phyloP scores from a whole-genome alignment of 2,888 invertebrate genomes.

The Agrotis ipsilon region DNA sequence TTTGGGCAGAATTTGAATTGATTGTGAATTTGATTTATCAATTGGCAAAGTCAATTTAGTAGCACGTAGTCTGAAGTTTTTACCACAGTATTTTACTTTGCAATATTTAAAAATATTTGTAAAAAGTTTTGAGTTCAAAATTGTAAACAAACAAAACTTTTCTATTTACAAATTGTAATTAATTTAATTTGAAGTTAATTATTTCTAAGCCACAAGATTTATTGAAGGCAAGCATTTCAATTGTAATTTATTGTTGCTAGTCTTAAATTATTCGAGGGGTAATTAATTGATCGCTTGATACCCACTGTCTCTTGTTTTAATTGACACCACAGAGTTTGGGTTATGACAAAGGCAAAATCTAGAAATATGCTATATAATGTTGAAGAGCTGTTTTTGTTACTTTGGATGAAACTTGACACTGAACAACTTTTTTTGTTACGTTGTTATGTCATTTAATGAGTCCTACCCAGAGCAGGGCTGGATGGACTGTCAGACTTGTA shows the following conservation, averaged over 20 bases:
- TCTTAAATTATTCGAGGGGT: slow-evolving; percentile 24
- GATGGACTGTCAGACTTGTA: no score
- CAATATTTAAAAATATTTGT: background rate
- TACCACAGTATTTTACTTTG: background rate
- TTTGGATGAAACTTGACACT: no score
- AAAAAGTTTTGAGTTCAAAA: background rate
- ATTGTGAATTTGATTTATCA: no score
- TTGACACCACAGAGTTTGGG: background rate
- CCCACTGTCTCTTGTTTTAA: slow-evolving; percentile 4
- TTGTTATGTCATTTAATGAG: no score
- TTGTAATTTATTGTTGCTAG: slow-evolving; percentile 15
- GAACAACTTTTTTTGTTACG: no score
- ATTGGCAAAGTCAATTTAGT: background rate
- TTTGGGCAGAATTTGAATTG: background rate
- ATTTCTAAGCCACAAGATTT: slow-evolving; percentile 22
- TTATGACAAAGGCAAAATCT: no score
- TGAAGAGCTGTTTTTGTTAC: no score
- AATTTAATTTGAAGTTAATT: slow-evolving; percentile 33
- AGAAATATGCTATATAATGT: no score
- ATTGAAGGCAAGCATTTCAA: slow-evolving; percentile 21
- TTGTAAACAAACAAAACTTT: slow-evolving; percentile 13
- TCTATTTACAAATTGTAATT: slow-evolving; percentile 16
- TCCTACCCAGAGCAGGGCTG: no score
- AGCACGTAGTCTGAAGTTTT: background rate
- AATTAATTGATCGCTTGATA: slow-evolving; percentile 18